Base-by-base conservation (phyloP, 2,797 vertebrate genomes). In the Phoeniculus purpureus region DNA sequence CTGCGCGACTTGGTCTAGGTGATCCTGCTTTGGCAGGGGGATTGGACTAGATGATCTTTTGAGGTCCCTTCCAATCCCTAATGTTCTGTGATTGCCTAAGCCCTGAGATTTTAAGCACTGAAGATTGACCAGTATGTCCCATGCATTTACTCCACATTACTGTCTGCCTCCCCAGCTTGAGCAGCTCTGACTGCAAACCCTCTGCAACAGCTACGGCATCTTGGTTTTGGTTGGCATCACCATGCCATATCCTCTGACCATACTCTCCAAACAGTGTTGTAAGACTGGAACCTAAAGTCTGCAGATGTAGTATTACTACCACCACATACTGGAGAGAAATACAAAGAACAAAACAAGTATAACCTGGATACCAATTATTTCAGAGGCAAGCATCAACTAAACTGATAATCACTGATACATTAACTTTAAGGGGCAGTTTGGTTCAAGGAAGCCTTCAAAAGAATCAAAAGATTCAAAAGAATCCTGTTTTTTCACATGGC, bases 231-330 rank as follows among this genome's bases (percentile, higher is more conserved):
- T 3, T 81, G 73, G 66, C 62, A 68, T 12, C 0, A 0, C 17
- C 0, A 1, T 1, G 0, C 23, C 29, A 4, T 22, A 25, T 16
- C 23, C 40, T 11, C 5, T 21, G 40, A n/a, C 27, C 31, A 18
- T 0, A 0, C 2, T 73, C 40, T 59, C 48, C 71, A 54, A 31
- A 10, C 1, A 2, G 12, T 47, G 5, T 16, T 5, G 0, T 12
- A 50, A 54, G 26, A 32, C 0, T 25, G 45, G 50, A 32, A 62
- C 83, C 26, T 14, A 13, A 72, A 58, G 25, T 22, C 45, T 60
- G 58, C 34, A 89, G 31, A 9, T 60, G 9, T 10, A 56, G 16
- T 12, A 27, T 27, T 37, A 29, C 37, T 26, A 31, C 17, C 18
- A 77, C 8, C 45, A 34, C 0, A 0, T n/a, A n/a, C 43, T 50